Evolutionary conservation across 2,888 invertebrate genomes (phyloP).

Genomic region (Ormyrus labotus): DNA sequence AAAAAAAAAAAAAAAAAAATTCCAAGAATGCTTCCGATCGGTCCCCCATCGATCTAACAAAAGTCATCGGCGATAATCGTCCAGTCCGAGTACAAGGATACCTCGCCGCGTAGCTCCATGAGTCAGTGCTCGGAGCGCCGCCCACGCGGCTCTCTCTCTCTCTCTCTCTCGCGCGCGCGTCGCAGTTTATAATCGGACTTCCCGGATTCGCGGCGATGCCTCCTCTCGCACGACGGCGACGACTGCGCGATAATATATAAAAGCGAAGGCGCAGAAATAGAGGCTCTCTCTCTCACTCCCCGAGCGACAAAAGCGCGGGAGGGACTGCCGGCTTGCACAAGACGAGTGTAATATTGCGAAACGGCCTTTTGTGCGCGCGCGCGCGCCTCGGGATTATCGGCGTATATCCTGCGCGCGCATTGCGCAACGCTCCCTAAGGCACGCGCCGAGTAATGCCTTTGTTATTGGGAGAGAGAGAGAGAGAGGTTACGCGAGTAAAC

Average conservation of each 20-base stretch:
- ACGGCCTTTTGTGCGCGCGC: background rate
- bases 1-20: too few species aligned
- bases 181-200: slow-evolving; percentile 45
- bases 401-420: too few species aligned
- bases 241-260: background rate
- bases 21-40: too few species aligned
- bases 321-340: background rate
- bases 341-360: slow-evolving; percentile 9
- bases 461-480: background rate
- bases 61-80: too few species aligned
- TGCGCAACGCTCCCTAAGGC: too few species aligned
- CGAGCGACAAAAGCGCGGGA: background rate
- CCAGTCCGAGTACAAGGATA: too few species aligned
- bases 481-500: slow-evolving; percentile 1
- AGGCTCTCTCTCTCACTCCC: background rate
- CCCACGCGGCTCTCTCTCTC: background rate
- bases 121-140: slow-evolving; percentile 12
- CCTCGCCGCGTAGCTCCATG: background rate
- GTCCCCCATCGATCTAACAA: too few species aligned
- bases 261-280: slow-evolving; percentile 9
- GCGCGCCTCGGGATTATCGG: too few species aligned
- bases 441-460: too few species aligned
- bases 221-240: background rate
- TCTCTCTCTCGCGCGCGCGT: background rate
- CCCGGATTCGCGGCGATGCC: slow-evolving; percentile 40